Percentiles rank a stretch among this genome's conserved stretches.
These are phyloP conservation scores for Cinara cedri DNA, from an alignment of 2,888 invertebrate species.

Conservation along the genomic window DNA sequence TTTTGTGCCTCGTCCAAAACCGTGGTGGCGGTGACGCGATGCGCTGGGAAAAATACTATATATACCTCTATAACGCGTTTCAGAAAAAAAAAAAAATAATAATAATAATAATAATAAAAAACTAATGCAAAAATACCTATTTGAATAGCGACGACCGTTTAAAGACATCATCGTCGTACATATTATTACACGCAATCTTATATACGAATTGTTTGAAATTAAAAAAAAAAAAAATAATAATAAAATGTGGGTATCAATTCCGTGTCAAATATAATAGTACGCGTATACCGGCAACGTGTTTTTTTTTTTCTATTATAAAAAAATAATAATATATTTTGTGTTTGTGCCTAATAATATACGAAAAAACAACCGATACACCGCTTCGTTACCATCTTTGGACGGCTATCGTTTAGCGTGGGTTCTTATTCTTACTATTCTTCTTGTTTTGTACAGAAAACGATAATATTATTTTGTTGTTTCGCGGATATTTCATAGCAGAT, in stretches of 20 bases:
- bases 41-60: conserved; percentile 32
- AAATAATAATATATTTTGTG: conserved; percentile 4
- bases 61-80: conserved; percentile 11
- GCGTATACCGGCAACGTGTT: not conserved
- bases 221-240: conserved; percentile 19
- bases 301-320: conserved; percentile 43
- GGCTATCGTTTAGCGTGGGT: conserved; percentile 32
- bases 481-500: conserved; percentile 50
- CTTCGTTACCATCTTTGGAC: conserved; percentile 37
- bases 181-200: not conserved
- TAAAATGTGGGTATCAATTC: conserved; percentile 41
- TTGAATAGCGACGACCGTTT: conserved; percentile 35
- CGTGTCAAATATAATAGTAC: conserved; percentile 25
- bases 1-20: conserved; percentile 4
- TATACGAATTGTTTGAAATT: conserved; percentile 32
- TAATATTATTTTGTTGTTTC: conserved; percentile 40
- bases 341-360: not conserved
- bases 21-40: not conserved
- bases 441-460: conserved; percentile 1
- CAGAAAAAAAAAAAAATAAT: not conserved
- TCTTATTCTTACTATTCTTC: not conserved
- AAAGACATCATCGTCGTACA: not conserved
- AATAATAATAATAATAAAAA: no score
- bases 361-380: conserved; percentile 9
- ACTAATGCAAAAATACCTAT: conserved; percentile 45